These are phyloP conservation scores for Phyllotreta cruciferae DNA, from an alignment of 2,888 invertebrate species.

Conservation along the genomic window DNA sequence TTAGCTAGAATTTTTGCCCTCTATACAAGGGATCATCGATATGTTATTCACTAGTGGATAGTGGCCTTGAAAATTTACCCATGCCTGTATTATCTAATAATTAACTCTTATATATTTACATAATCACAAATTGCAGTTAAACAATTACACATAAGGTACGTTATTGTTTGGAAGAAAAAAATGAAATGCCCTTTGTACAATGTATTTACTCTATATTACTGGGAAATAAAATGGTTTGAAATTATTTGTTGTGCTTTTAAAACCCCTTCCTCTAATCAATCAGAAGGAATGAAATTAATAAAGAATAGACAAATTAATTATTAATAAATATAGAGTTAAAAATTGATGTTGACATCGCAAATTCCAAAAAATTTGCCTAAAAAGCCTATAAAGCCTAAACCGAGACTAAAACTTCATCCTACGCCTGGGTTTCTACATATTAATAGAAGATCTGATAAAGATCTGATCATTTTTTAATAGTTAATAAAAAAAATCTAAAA, in stretches of 20 bases:
- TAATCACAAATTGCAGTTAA: conserved; percentile 42
- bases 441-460: too few relatives aligned
- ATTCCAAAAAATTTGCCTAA: too few relatives aligned
- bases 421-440: too few relatives aligned
- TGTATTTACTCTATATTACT: conserved; percentile 45
- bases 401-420: too few relatives aligned
- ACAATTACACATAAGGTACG: conserved; percentile 41
- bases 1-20: conserved; percentile 52
- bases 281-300: too few relatives aligned
- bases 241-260: conserved; percentile 22
- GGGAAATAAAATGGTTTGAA: conserved; percentile 44
- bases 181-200: conserved; percentile 43
- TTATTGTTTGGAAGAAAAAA: conserved; percentile 39
- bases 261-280: neutral
- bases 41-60: conserved; percentile 50
- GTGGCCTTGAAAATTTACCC: conserved; percentile 55
- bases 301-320: neutral
- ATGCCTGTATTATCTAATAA: conserved; percentile 51
- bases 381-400: too few relatives aligned
- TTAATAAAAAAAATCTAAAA: too few relatives aligned
- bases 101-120: conserved; percentile 41
- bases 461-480: too few relatives aligned
- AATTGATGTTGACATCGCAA: too few relatives aligned
- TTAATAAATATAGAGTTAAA: neutral
- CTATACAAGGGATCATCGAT: conserved; percentile 55